A percentile compares a stretch with the other conserved stretches of the same genome.
Conservation (phyloP, 2,113 vertebrate species). For the Ptyas mucosa region DNA sequence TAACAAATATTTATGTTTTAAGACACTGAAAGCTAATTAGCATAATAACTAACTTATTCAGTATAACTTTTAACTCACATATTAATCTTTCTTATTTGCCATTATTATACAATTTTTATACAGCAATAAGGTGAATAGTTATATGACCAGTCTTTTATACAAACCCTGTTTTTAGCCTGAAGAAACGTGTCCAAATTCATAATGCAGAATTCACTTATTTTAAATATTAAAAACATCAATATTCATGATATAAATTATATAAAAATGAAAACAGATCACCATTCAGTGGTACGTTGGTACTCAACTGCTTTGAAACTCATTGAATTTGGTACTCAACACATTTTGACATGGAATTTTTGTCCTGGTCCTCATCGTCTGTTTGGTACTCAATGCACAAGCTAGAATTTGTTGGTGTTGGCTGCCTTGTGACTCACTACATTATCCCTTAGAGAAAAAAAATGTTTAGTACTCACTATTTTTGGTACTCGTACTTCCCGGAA, state of each 20-base stretch:
- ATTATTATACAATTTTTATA: slow-evolving; percentile 25
- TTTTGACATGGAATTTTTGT: not conserved
- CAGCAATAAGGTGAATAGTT: not conserved
- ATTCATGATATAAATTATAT: not conserved
- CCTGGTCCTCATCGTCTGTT: not conserved
- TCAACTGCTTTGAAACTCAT: not conserved
- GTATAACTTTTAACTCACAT: not conserved
- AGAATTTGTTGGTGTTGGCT: not conserved
- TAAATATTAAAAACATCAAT: not conserved
- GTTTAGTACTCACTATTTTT: no score
- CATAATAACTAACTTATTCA: not conserved
- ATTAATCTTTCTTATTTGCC: slow-evolving; percentile 7
- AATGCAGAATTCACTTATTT: not conserved
- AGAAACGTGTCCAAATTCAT: not conserved
- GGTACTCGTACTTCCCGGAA: not conserved
- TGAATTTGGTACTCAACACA: not conserved
- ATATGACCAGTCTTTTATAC: slow-evolving; percentile 47
- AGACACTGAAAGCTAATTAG: not conserved
- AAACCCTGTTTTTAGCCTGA: not conserved
- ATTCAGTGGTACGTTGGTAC: not conserved
- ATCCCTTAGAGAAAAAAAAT: not conserved
- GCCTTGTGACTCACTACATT: not conserved
- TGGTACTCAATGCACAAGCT: not conserved
- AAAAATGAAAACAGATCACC: not conserved
- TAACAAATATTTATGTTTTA: not conserved